Conservation (phyloP, 2,888 invertebrate species). For the Hypselothyrea guttata region DNA sequence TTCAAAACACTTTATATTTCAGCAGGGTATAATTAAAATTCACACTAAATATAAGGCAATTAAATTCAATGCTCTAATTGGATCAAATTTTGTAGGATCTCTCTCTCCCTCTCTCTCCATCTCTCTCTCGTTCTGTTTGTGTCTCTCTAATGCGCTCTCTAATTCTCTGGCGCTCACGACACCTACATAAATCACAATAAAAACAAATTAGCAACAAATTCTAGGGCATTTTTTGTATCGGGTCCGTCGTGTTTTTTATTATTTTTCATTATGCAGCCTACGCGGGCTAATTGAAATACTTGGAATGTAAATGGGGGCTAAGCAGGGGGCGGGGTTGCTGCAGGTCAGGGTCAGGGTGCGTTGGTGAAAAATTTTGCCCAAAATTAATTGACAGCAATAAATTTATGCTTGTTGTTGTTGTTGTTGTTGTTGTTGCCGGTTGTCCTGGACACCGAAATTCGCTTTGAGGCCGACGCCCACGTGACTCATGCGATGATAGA, state of each 20-base stretch:
- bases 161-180: conserved; percentile 18
- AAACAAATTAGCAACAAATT: conserved; percentile 67
- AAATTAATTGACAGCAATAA: conserved; percentile 72
- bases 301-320: conserved; percentile 2
- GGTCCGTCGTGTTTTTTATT: conserved; percentile 39
- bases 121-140: neutral
- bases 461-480: conserved; percentile 29
- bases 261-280: conserved; percentile 40
- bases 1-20: too few relatives aligned
- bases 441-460: conserved; percentile 48
- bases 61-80: conserved; percentile 42
- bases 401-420: conserved; percentile 52
- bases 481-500: conserved; percentile 41
- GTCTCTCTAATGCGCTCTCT: too few relatives aligned
- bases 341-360: conserved; percentile 12
- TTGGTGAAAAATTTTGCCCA: conserved; percentile 47
- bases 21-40: conserved; percentile 27
- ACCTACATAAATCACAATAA: conserved; percentile 71
- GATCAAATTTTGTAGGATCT: conserved; percentile 18
- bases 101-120: neutral
- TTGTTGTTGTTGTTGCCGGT: conserved; percentile 36
- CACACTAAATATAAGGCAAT: conserved; percentile 15
- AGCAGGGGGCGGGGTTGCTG: conserved; percentile 18
- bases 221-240: conserved; percentile 51
- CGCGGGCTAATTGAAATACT: conserved; percentile 66